Percentiles rank a stretch among this genome's conserved stretches.
Conservation (phyloP, 2,888 invertebrate genomes). For the Didymodactylos carnosus region DNA sequence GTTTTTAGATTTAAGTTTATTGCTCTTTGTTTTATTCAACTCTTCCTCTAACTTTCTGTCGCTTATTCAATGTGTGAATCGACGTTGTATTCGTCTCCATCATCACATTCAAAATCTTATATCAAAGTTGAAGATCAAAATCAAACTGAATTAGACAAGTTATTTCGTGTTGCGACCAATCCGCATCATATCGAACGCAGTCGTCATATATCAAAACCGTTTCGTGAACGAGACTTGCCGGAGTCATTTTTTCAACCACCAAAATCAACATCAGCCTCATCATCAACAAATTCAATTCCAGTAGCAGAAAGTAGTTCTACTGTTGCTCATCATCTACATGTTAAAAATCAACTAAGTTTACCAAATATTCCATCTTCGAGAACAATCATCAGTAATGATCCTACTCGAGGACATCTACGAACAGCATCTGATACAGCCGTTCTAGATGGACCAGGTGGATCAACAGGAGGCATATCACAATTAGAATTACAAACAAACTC, state of each 20-base stretch:
- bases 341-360: background rate
- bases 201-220: background rate
- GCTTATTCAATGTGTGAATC: too few relatives aligned
- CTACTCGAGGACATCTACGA: background rate
- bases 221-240: background rate
- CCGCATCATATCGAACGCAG: background rate
- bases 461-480: background rate
- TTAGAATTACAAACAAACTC: background rate
- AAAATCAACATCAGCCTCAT: background rate
- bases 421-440: background rate
- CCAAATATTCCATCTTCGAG: background rate
- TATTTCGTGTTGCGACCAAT: background rate
- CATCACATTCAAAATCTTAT: too few relatives aligned
- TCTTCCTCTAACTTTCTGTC: too few relatives aligned
- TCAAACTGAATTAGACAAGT: background rate
- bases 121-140: background rate
- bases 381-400: background rate
- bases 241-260: background rate
- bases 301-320: too few relatives aligned
- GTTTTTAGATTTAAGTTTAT: too few relatives aligned
- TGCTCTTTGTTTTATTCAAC: too few relatives aligned
- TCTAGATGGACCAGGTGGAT: background rate
- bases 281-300: background rate
- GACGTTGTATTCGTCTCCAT: too few relatives aligned
- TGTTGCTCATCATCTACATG: background rate